Evolutionary conservation across 2,888 invertebrate species (phyloP), one percentile per base, ranked within the genome.

Genomic region (Norana najaformis): DNA sequence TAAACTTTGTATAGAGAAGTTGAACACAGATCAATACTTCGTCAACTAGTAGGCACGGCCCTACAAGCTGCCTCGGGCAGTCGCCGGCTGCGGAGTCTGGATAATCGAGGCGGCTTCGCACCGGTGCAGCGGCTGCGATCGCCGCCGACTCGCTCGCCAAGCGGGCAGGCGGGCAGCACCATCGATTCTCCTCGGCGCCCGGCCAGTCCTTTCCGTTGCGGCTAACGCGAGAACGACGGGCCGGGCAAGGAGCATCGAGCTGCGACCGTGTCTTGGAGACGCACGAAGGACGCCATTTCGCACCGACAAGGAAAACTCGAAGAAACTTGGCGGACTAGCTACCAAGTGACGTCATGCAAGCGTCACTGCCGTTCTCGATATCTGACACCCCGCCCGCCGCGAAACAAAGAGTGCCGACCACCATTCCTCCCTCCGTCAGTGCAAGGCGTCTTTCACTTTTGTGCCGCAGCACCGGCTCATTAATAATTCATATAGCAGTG

Each of bases 1-100:
- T 85, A 85, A 85, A 85, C 85, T 85, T 85, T 85, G 85, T 85
- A 85, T 85, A 85, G 85, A 85, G 85, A 85, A 85, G 85, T 85
- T 85, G 85, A 85, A 85, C 36, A 85, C 85, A 37, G 85, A 85
- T 85, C 85, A 85, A 85, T 85, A 85, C 85, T 85, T 85, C 37
- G 85, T 85, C 37, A 85, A 85, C 85, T 85, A 85, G 85, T 85
- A 37, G 85, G 85, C 36, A 36, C 30, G 85, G 85, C 36, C 36
- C 83, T 34, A 83, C 83, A 36, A 3, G 23, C 83, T 20, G 85
- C 85, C 85, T 35, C 23, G 36, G 37, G 37, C 85, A 35, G 36
- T 36, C 85, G 36, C 18, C 37, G 69, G 69, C 69, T 69, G 69
- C 69, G 6, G 69, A 69, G 69, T 8, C 69, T n/a, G 69, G 69